Base-by-base conservation (phyloP, 2,888 invertebrate genomes). In the Lacanobia oleracea region DNA sequence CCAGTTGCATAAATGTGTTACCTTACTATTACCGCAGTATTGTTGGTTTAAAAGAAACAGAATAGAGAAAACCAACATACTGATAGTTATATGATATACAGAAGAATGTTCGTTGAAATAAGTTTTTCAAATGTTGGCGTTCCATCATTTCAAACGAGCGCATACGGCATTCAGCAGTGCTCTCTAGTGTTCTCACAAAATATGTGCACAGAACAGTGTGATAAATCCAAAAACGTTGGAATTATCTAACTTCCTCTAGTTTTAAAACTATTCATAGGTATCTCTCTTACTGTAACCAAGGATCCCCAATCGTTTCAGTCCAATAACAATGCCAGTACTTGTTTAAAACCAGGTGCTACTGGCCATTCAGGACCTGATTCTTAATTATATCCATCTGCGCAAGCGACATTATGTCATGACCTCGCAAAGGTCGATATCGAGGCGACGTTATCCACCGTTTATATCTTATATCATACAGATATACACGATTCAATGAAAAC, bases 341-440 rank as follows among this genome's bases (percentile, higher is more conserved):
- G 57, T 65, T 64, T 50, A 14, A 43, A 50, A 57, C 60, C 83
- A 79, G 73, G 57, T 79, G 83, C 56, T 18, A 56, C 45, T 27
- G 67, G 69, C 40, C n/a, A 59, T 51, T 37, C 67, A 53, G 67
- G 66, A 80, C 63, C 23, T 69, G 68, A 63, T 68, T 69, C 51
- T 65, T 68, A 76, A 62, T 71, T 57, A 69, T 62, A 77, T 61
- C 81, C 83, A 86, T 86, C 69, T 83, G 82, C 81, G 76, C 78
- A 82, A 77, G 83, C 70, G 78, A 83, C 85, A 86, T 91, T 88
- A 90, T 89, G 88, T 91, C 72, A 50, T 81, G 91, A 91, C 94
- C 95, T 93, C 89, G 86, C 71, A 86, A 91, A 93, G 94, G 95
- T 94, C 93, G 89, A 87, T 89, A 89, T 89, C 87, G 85, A 92